Evolutionary conservation across 2,888 invertebrate genomes (phyloP).

Genomic region (Xanthia icteritia): DNA sequence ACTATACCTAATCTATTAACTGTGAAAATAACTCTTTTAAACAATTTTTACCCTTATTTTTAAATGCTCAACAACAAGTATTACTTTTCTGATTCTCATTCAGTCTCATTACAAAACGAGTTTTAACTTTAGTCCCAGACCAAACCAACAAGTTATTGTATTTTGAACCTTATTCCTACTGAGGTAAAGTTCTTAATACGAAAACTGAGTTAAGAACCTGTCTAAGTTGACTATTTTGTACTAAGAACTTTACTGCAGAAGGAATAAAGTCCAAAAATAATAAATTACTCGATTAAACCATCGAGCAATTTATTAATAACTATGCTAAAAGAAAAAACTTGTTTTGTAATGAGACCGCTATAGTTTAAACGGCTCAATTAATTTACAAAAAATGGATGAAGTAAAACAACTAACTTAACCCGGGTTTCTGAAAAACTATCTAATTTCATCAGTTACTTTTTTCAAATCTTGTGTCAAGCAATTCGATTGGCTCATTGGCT

Average conservation of each 20-base stretch:
- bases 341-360: not conserved
- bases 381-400: not conserved
- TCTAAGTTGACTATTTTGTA: not conserved
- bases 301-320: too few relatives aligned
- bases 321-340: not conserved
- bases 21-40: not conserved
- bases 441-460: not conserved
- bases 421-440: not conserved
- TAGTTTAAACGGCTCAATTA: conserved; percentile 2
- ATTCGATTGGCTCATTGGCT: not conserved
- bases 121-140: not conserved
- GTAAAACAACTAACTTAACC: not conserved
- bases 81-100: conserved; percentile 18
- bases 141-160: not conserved
- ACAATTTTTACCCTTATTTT: not conserved
- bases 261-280: not conserved
- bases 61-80: conserved; percentile 38
- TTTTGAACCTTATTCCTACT: not conserved
- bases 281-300: not conserved
- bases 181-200: not conserved
- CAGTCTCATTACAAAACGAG: not conserved
- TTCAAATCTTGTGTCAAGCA: not conserved
- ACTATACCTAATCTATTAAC: not conserved
- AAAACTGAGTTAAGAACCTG: not conserved
- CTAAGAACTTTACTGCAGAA: not conserved